Evolutionary conservation across 2,797 vertebrate species (phyloP).

Genomic region (Manis crassicaudata): DNA sequence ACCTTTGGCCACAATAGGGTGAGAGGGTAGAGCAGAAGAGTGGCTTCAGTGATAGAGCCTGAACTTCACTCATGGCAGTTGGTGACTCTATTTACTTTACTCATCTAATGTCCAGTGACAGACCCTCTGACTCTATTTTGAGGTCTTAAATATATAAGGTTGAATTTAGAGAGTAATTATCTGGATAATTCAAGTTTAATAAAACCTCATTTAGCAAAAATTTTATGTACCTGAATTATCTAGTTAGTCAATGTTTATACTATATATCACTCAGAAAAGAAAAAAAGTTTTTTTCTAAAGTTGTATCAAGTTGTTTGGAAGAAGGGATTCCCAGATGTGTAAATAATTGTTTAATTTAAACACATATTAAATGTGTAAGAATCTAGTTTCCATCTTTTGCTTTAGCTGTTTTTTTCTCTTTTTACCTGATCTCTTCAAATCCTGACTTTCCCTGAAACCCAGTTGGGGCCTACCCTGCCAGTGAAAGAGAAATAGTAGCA

Average conservation of each 20-base stretch:
- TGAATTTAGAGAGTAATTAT: slow-evolving; percentile 39
- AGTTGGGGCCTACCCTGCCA: background rate
- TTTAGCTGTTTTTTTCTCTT: background rate
- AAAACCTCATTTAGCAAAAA: slow-evolving; percentile 25
- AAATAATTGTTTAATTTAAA: slow-evolving; percentile 22
- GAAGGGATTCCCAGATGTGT: background rate
- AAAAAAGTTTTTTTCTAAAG: background rate
- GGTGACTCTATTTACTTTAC: background rate
- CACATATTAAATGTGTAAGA: background rate
- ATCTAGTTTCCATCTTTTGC: background rate
- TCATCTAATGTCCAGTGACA: background rate
- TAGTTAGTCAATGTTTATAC: background rate
- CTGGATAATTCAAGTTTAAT: background rate
- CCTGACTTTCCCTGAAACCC: background rate
- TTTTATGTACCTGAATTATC: background rate
- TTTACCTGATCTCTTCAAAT: slow-evolving; percentile 1
- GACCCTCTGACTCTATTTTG: background rate
- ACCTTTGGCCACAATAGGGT: background rate
- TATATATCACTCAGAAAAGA: background rate
- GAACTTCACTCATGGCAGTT: background rate
- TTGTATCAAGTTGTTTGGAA: background rate
- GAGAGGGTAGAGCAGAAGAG: background rate
- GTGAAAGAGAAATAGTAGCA: background rate
- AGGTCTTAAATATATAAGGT: background rate
- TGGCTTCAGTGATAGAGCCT: background rate